A percentile compares a stretch with the other conserved stretches of the same genome.
phyloP scores from a whole-genome alignment of 2,113 vertebrate species.

The Podarcis raffonei region DNA sequence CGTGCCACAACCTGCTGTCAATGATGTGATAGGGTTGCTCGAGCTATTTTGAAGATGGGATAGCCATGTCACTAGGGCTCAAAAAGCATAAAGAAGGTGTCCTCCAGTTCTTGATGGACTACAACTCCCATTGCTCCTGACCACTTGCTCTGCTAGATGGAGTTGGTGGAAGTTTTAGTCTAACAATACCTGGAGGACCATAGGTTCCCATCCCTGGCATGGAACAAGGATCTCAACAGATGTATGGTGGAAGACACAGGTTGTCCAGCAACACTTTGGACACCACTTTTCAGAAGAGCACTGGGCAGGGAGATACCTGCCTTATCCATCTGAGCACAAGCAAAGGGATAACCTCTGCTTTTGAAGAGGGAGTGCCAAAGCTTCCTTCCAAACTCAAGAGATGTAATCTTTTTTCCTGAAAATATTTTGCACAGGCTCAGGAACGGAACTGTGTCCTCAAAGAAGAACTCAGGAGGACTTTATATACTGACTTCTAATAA shows the following conservation, averaged over 20 bases:
- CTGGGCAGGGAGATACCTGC: too few relatives aligned
- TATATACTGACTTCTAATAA: neutral
- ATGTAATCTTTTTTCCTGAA: neutral
- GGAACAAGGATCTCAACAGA: neutral
- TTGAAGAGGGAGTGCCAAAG: neutral
- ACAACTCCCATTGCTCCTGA: too few relatives aligned
- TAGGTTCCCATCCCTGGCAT: neutral
- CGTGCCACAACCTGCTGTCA: neutral
- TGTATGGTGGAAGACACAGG: neutral
- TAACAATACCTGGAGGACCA: too few relatives aligned
- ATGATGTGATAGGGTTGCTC: neutral
- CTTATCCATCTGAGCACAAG: too few relatives aligned
- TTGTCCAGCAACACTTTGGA: neutral
- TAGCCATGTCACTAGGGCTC: neutral
- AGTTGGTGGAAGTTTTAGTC: too few relatives aligned
- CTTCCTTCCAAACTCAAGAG: neutral
- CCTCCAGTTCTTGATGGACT: too few relatives aligned
- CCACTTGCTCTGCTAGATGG: too few relatives aligned
- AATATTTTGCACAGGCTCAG: neutral
- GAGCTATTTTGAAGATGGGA: neutral
- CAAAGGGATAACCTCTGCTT: neutral
- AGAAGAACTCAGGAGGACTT: neutral
- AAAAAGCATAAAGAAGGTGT: neutral
- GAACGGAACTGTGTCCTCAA: neutral
- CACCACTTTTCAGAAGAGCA: too few relatives aligned